These are phyloP conservation scores for Zaprionus tsacasi DNA, from an alignment of 1,140 invertebrate species.

Conservation along the genomic window DNA sequence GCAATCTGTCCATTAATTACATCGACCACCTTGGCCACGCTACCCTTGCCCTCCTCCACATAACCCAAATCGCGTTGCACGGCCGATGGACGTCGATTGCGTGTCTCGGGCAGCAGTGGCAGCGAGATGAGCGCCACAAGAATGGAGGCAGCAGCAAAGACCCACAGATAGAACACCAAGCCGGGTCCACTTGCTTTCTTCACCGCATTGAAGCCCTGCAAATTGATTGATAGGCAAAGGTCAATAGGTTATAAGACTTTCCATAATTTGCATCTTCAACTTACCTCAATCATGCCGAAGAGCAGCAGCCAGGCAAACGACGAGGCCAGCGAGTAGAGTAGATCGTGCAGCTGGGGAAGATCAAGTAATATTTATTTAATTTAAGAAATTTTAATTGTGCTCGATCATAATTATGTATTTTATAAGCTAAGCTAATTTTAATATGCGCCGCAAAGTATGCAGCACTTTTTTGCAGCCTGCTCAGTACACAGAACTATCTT, in stretches of 20 bases:
- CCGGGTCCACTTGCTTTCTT: conserved; percentile 52
- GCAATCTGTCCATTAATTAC: conserved; percentile 59
- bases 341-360: conserved; percentile 56
- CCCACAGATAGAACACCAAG: conserved; percentile 61
- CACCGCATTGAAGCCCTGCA: conserved; percentile 64
- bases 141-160: conserved; percentile 64
- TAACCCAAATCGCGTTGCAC: conserved; percentile 65
- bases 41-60: conserved; percentile 41
- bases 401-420: too few relatives aligned
- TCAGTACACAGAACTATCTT: background rate
- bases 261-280: background rate
- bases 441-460: background rate
- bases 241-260: too few relatives aligned
- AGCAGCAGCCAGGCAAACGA: conserved; percentile 63
- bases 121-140: conserved; percentile 62
- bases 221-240: too few relatives aligned
- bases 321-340: conserved; percentile 65
- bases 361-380: too few relatives aligned
- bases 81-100: conserved; percentile 57
- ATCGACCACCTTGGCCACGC: conserved; percentile 49
- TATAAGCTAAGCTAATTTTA: background rate
- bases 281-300: conserved; percentile 73
- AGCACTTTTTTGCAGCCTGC: background rate
- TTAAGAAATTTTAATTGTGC: too few relatives aligned
- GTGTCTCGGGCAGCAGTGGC: conserved; percentile 63